Conservation (phyloP, 2,888 invertebrate genomes). For the Clusia tigrina region DNA sequence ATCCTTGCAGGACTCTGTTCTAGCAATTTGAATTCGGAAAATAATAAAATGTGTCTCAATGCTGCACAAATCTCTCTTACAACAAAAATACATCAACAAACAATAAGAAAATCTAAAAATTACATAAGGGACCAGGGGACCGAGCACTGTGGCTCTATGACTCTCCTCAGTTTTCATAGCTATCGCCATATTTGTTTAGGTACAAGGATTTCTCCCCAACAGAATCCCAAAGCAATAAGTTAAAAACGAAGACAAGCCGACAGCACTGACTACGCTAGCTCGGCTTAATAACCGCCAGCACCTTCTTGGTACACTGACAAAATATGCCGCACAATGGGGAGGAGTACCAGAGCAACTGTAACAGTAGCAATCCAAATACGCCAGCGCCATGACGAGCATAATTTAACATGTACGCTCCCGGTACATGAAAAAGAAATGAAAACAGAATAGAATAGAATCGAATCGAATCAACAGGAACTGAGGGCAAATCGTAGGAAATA, state of each 20-base stretch:
- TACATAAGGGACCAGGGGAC: conserved; percentile 62
- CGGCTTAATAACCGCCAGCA: conserved; percentile 22
- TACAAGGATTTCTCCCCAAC: conserved; percentile 42
- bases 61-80: not conserved
- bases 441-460: no score
- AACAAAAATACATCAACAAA: conserved; percentile 32
- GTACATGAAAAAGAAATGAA: no score
- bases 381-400: conserved; percentile 57
- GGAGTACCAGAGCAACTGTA: conserved; percentile 1
- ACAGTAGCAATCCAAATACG: conserved; percentile 35
- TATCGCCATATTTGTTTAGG: conserved; percentile 23
- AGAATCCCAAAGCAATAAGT: conserved; percentile 60
- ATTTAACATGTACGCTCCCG: conserved; percentile 43
- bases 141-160: conserved; percentile 39
- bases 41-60: not conserved
- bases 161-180: conserved; percentile 25
- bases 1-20: not conserved
- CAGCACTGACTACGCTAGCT: conserved; percentile 25
- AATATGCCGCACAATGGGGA: conserved; percentile 16
- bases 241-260: conserved; percentile 53
- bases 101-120: conserved; percentile 57
- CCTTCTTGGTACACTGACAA: conserved; percentile 2
- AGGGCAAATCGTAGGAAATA: conserved; percentile 37
- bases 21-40: not conserved
- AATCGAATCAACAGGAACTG: conserved; percentile 3